These are phyloP conservation scores for Dysmachus trigonus DNA, from an alignment of 2,888 invertebrate genomes.

Conservation along the genomic window DNA sequence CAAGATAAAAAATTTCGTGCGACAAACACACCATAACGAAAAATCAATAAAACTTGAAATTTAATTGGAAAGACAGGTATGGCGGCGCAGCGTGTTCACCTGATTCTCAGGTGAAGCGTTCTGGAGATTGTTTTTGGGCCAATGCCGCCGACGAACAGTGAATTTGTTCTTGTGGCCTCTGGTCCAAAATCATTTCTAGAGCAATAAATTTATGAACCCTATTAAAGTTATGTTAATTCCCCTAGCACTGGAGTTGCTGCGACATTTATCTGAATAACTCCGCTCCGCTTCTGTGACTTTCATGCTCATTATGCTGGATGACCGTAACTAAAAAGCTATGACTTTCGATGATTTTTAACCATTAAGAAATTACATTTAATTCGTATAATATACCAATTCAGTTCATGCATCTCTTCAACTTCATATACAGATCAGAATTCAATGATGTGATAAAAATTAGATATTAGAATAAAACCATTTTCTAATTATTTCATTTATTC, in stretches of 20 bases:
- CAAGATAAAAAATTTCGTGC: conserved; percentile 12
- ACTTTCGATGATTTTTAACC: not conserved
- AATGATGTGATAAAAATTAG: too few species aligned
- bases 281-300: not conserved
- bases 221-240: conserved; percentile 23
- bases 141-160: not conserved
- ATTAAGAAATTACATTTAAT: not conserved
- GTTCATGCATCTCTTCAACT: too few species aligned
- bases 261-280: not conserved
- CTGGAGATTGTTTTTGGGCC: not conserved
- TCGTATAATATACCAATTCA: not conserved
- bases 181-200: not conserved
- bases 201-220: conserved; percentile 30
- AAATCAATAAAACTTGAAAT: conserved; percentile 39
- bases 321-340: not conserved
- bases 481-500: too few species aligned
- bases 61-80: conserved; percentile 41
- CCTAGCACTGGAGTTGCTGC: not conserved
- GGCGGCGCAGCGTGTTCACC: not conserved
- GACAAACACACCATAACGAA: conserved; percentile 28
- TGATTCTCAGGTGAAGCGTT: not conserved
- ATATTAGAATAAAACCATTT: too few species aligned
- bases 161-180: not conserved
- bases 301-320: not conserved
- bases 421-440: too few species aligned